phyloP scores from a whole-genome alignment of 2,113 vertebrate genomes.

The Gavialis gangeticus region DNA sequence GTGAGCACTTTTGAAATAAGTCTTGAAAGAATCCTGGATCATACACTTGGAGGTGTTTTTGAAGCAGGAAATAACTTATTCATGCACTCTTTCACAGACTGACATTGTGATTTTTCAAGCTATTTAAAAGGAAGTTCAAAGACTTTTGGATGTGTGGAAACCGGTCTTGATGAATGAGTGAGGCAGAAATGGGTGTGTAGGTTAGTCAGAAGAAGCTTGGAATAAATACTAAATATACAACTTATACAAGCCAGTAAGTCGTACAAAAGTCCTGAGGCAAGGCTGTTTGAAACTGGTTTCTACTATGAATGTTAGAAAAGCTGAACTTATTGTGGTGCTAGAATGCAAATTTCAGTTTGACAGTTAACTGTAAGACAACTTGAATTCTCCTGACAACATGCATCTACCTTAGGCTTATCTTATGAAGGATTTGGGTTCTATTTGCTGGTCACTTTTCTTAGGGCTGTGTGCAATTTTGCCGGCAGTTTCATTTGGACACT shows the following conservation, averaged over 20 bases:
- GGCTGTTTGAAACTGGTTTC: neutral
- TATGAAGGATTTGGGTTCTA: neutral
- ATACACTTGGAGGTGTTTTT: slow-evolving; percentile 64
- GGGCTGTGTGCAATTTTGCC: neutral
- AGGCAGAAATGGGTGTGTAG: neutral
- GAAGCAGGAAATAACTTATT: slow-evolving; percentile 72
- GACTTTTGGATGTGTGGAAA: neutral
- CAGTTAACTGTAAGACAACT: neutral
- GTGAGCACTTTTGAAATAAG: slow-evolving; percentile 69
- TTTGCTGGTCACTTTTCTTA: neutral
- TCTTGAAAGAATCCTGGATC: slow-evolving; percentile 58
- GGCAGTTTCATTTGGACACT: no score
- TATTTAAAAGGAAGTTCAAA: slow-evolving; percentile 34
- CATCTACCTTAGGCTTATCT: neutral
- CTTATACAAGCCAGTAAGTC: neutral
- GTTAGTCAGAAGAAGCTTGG: neutral
- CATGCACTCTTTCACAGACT: slow-evolving; percentile 54
- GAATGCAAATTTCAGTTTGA: neutral
- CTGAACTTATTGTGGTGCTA: neutral
- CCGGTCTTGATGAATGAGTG: slow-evolving; percentile 13
- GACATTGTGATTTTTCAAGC: slow-evolving; percentile 23
- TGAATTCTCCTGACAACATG: neutral
- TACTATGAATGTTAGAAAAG: neutral
- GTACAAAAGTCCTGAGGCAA: slow-evolving; percentile 6
- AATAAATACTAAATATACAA: slow-evolving; percentile 29